Percentiles rank a stretch among this genome's conserved stretches.
Evolutionary conservation across 2,113 vertebrate genomes (phyloP).

Genomic region (Siphamia tubifer): DNA sequence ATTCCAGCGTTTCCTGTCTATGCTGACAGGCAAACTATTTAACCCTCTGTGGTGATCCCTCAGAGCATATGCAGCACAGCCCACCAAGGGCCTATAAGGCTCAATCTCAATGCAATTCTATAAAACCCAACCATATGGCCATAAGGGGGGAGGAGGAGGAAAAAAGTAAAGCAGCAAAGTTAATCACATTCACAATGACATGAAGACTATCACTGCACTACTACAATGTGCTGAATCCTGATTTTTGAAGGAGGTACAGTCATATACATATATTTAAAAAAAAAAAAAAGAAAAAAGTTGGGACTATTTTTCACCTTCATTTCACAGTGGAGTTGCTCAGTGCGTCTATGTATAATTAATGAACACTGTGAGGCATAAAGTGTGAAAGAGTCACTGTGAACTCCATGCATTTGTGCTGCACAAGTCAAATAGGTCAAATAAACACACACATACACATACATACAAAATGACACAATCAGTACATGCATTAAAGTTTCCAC

Average conservation of each 20-base stretch:
- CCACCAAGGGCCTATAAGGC: neutral
- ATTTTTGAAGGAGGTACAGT: too few relatives aligned
- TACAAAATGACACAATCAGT: too few relatives aligned
- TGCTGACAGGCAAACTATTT: slow-evolving; percentile 74
- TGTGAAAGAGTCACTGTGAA: neutral
- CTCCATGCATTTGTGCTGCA: neutral
- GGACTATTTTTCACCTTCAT: neutral
- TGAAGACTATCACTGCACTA: too few relatives aligned
- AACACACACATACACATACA: too few relatives aligned
- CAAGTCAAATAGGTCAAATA: neutral
- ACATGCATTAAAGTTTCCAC: too few relatives aligned
- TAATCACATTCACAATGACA: too few relatives aligned
- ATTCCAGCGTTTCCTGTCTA: slow-evolving; percentile 77
- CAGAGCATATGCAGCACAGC: slow-evolving; percentile 34
- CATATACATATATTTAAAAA: too few relatives aligned
- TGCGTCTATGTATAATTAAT: neutral
- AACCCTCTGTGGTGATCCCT: slow-evolving; percentile 70
- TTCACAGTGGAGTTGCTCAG: neutral
- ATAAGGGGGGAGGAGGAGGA: neutral
- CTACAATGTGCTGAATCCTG: too few relatives aligned
- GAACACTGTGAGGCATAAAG: neutral
- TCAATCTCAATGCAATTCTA: neutral
- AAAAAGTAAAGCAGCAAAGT: neutral
- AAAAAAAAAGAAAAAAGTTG: too few relatives aligned
- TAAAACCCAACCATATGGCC: neutral